Evolutionary conservation across 1,140 invertebrate genomes (phyloP).

Genomic region (Dicyema japonicum): DNA sequence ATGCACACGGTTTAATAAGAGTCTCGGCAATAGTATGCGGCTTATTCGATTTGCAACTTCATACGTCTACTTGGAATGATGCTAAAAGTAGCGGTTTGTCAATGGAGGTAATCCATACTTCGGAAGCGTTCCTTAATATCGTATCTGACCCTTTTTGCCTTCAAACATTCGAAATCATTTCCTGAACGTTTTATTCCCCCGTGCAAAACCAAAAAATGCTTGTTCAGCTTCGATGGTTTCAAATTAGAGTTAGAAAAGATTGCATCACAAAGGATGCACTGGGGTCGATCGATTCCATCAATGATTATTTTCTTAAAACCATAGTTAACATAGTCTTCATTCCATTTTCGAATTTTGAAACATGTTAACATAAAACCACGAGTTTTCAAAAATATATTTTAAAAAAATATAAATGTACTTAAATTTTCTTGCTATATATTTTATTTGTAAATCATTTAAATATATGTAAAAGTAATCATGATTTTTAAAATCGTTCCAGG

Average conservation of each 20-base stretch:
- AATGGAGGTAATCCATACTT: background rate
- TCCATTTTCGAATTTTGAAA: constrained; percentile 1
- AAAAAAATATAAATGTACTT: too few species aligned
- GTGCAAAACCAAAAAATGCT: background rate
- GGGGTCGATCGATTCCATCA: background rate
- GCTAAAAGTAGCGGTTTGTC: background rate
- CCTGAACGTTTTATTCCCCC: background rate
- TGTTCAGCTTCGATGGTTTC: constrained; percentile 1
- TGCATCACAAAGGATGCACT: background rate
- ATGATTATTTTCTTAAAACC: background rate
- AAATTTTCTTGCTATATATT: too few species aligned
- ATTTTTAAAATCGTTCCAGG: too few species aligned
- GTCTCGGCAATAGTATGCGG: too few species aligned
- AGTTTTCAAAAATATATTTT: too few species aligned
- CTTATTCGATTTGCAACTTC: too few species aligned
- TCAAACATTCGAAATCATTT: constrained; percentile 1
- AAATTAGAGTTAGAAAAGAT: constrained; percentile 1
- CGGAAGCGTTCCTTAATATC: background rate
- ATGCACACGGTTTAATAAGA: too few species aligned
- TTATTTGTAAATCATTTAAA: too few species aligned
- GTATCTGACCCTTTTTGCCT: background rate
- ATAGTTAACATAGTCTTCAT: constrained; percentile 1
- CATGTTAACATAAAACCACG: too few species aligned
- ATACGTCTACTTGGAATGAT: background rate
- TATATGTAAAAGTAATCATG: too few species aligned